Conservation (phyloP, 1,140 invertebrate species). For the Drosophila jambulina region DNA sequence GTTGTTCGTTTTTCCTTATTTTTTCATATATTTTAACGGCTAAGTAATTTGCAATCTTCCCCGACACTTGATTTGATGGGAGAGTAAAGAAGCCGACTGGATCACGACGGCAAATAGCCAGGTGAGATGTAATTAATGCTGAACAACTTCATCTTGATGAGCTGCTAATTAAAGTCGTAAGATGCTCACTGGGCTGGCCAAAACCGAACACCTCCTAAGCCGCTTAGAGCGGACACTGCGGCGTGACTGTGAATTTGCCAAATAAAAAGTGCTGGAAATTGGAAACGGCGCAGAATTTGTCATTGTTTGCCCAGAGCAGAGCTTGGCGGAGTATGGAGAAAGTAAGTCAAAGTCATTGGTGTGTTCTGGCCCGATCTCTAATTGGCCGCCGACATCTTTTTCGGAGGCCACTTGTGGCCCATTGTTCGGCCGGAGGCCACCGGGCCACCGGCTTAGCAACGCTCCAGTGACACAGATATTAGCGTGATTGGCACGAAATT, state of each 20-base stretch:
- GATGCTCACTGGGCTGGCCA: constrained; percentile 16
- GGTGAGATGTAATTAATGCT: constrained; percentile 66
- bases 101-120: constrained; percentile 2
- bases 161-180: constrained; percentile 75
- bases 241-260: constrained; percentile 59
- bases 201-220: constrained; percentile 49
- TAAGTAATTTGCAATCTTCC: constrained; percentile 45
- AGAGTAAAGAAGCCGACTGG: constrained; percentile 10
- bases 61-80: constrained; percentile 8
- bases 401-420: constrained; percentile 59
- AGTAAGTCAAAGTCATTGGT: constrained; percentile 64
- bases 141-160: constrained; percentile 76
- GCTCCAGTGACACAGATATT: constrained; percentile 79
- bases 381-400: constrained; percentile 74
- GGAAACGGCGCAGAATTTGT: constrained; percentile 53
- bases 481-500: constrained; percentile 77
- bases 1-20: constrained; percentile 63
- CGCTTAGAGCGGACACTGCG: constrained; percentile 60
- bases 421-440: constrained; percentile 55
- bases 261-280: constrained; percentile 40
- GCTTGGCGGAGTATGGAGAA: constrained; percentile 43
- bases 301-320: constrained; percentile 51
- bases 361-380: constrained; percentile 61
- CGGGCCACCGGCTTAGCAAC: constrained; percentile 64
- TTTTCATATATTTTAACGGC: constrained; percentile 13